Base-by-base conservation (phyloP, 2,113 vertebrate species). In the Chloebia gouldiae region DNA sequence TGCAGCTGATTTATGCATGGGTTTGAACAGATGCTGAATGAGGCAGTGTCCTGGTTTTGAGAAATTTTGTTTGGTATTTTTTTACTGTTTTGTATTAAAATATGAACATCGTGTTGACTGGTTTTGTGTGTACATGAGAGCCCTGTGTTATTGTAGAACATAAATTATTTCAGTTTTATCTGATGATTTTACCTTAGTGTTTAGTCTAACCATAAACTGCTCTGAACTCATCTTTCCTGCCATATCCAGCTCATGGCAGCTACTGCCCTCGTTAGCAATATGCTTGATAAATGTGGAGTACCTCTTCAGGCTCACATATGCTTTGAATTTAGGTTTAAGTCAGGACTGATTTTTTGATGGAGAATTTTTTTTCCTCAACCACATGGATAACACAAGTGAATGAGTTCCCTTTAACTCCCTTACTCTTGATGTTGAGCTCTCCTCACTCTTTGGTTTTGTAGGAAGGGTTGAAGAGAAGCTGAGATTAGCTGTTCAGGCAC, bases 241-340 rank as follows among this genome's bases (percentile, higher is more conserved):
- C 44, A 12, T 51, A 72, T 25, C 20, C 21, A 44, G 16, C 37
- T 75, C 24, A 9, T 60, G 63, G 63, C 37, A 49, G 51, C 68
- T 88, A 3, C 60, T 53, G 13, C 27, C 24, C 39, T 14, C 23
- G 6, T 85, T 72, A 73, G 14, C 40, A 44, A 53, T 39, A 23
- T 14, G 28, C 31, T 61, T 78, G 35, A 24, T 78, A 54, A 56
- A 78, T 1, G 3, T 54, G 39, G 31, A 69, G 20, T 45, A 39
- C 28, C 40, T 83, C 50, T 88, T 65, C 51, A 86, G 60, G 56
- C 39, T 81, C 56, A 14, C 5, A 10, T 22, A 33, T 30, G 31
- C 56, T 92, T 90, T 91, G 51, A 83, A 37, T 90, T 86, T 85
- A 82, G 11, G 7, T 76, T 53, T 60, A 87, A 56, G 14, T 61